Conservation (phyloP, 2,888 invertebrate species). For the Limnephilus marmoratus region DNA sequence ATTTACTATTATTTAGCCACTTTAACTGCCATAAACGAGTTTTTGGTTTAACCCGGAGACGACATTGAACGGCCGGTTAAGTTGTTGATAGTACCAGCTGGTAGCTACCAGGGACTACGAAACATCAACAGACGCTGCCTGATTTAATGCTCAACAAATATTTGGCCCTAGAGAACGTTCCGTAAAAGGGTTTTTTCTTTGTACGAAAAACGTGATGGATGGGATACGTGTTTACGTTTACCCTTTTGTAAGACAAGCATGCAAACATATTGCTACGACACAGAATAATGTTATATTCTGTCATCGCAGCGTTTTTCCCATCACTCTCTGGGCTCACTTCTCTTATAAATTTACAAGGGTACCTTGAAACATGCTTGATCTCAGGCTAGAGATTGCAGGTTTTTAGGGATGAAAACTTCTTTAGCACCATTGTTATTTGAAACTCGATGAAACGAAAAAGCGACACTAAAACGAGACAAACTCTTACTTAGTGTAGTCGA, state of each 20-base stretch:
- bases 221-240: background rate
- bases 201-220: background rate
- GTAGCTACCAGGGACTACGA: background rate
- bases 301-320: background rate
- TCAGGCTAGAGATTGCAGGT: too few relatives aligned
- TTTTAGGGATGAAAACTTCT: too few relatives aligned
- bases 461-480: too few relatives aligned
- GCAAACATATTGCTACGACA: background rate
- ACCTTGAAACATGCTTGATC: background rate
- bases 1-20: background rate
- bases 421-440: too few relatives aligned
- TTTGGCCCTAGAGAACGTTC: background rate
- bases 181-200: background rate
- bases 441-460: too few relatives aligned
- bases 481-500: too few relatives aligned
- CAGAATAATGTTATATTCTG: background rate
- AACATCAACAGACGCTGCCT: background rate
- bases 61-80: background rate
- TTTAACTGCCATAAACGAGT: background rate
- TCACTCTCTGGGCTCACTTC: background rate
- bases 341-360: background rate
- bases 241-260: background rate
- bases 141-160: background rate
- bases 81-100: background rate
- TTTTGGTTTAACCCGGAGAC: too few relatives aligned